Conservation (phyloP, 2,113 vertebrate species). For the Pomatorhinus ruficollis region DNA sequence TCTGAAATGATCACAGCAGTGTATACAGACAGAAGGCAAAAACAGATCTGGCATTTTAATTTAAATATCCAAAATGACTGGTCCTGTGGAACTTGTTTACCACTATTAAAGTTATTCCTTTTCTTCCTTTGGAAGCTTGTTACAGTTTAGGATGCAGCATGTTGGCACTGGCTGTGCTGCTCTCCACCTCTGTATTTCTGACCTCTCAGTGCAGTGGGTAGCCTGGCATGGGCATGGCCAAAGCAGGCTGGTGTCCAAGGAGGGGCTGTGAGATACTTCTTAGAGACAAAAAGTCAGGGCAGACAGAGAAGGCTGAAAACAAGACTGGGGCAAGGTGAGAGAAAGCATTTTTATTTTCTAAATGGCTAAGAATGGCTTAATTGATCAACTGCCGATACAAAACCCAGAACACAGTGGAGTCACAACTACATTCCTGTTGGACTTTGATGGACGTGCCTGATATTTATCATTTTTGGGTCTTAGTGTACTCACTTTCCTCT, state of each 20-base stretch:
- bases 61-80: neutral
- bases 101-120: neutral
- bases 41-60: conserved; percentile 23
- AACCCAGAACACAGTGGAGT: neutral
- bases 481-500: neutral
- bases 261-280: neutral
- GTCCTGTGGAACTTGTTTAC: neutral
- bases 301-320: neutral
- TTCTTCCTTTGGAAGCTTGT: neutral
- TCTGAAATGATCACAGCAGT: neutral
- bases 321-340: neutral
- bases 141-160: neutral
- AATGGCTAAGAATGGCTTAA: neutral
- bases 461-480: neutral
- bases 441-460: neutral
- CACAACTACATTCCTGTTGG: neutral
- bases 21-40: neutral
- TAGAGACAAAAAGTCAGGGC: neutral
- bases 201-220: rapidly evolving
- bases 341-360: neutral
- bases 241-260: neutral
- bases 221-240: neutral
- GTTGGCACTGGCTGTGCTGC: rapidly evolving
- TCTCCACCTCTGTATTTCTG: rapidly evolving
- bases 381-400: neutral